These are phyloP conservation scores for Acleris literana DNA, from an alignment of 2,888 invertebrate species.

Conservation along the genomic window DNA sequence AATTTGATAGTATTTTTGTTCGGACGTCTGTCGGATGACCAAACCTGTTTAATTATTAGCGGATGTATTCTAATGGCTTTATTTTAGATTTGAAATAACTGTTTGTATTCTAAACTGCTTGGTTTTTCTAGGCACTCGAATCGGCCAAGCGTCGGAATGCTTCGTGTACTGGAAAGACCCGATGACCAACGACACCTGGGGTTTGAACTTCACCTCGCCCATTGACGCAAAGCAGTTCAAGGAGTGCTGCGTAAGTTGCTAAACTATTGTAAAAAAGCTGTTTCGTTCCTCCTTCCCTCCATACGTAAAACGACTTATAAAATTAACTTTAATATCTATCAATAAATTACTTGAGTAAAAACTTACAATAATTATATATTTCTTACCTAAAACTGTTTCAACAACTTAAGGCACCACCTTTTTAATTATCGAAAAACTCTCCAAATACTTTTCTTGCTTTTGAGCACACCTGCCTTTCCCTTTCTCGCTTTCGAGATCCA, in stretches of 20 bases:
- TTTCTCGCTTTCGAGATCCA: constrained; percentile 12
- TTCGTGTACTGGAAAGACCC: constrained; percentile 99
- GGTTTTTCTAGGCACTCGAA: constrained; percentile 91
- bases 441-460: background rate
- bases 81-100: constrained; percentile 1
- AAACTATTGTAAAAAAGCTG: constrained; percentile 6
- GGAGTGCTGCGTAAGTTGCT: constrained; percentile 96
- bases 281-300: constrained; percentile 23
- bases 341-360: background rate
- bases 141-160: constrained; percentile 99
- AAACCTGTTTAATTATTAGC: constrained; percentile 21
- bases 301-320: background rate
- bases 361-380: too few relatives aligned
- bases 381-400: too few relatives aligned
- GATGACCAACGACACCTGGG: constrained; percentile 98
- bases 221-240: constrained; percentile 98
- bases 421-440: background rate
- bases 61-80: constrained; percentile 9
- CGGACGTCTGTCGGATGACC: constrained; percentile 4
- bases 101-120: background rate
- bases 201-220: constrained; percentile 98
- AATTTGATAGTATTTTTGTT: constrained; percentile 32
- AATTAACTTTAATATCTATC: background rate
- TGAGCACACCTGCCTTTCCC: constrained; percentile 25
- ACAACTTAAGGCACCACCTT: too few relatives aligned